These are phyloP conservation scores for Python bivittatus DNA, from an alignment of 2,113 vertebrate genomes.

Conservation along the genomic window DNA sequence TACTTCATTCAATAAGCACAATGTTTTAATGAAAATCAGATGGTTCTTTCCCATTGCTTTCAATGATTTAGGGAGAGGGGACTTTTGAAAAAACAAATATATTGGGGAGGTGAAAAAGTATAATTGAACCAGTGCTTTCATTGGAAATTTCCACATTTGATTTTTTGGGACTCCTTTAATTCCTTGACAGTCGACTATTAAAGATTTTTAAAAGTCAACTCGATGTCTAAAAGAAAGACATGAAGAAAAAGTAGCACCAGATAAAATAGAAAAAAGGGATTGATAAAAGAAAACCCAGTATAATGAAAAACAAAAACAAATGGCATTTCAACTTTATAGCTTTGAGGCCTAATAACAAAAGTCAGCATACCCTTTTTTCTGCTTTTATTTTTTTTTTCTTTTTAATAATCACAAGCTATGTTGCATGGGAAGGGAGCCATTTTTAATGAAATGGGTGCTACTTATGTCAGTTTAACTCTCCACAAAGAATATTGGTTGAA, in stretches of 20 bases:
- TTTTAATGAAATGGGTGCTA: slow-evolving; percentile 1
- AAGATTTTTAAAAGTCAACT: neutral
- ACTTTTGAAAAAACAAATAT: neutral
- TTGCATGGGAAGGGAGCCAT: neutral
- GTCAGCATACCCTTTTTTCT: slow-evolving; percentile 39
- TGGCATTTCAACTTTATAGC: slow-evolving; percentile 62
- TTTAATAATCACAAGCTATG: slow-evolving; percentile 33
- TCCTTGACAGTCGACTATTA: neutral
- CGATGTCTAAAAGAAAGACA: neutral
- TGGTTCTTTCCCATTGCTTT: neutral
- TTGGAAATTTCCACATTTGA: neutral
- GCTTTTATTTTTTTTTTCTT: slow-evolving; percentile 5
- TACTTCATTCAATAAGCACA: neutral
- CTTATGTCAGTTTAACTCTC: neutral
- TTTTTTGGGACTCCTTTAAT: neutral
- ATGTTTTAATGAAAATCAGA: neutral
- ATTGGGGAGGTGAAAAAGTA: neutral
- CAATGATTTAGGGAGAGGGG: too few species aligned
- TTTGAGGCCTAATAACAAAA: slow-evolving; percentile 51
- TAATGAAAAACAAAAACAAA: slow-evolving; percentile 66
- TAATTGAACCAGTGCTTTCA: neutral
- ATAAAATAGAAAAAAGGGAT: slow-evolving; percentile 52
- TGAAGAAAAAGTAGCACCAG: neutral
- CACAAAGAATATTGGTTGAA: neutral
- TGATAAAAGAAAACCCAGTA: slow-evolving; percentile 55